These are phyloP conservation scores for Masnerella sp. DNA, from an alignment of 2,888 invertebrate genomes.

Conservation along the genomic window DNA sequence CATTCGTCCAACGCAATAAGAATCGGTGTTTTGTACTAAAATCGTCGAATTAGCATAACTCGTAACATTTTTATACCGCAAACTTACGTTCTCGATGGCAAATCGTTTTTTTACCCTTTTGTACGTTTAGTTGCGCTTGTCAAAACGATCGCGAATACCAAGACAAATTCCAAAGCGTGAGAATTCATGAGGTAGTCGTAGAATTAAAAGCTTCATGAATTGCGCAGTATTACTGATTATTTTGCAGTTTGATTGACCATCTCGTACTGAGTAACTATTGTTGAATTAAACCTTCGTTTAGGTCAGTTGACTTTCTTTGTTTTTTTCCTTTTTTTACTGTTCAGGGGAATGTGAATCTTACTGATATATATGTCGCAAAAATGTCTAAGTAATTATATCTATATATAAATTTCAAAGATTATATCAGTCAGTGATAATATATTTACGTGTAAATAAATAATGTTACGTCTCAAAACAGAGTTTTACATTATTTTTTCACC, in stretches of 20 bases:
- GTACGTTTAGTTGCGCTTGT: constrained; percentile 28
- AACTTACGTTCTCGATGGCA: no score
- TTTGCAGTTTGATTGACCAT: constrained; percentile 9
- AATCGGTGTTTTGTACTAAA: constrained; percentile 37
- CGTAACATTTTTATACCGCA: no score
- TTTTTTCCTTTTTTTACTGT: no score
- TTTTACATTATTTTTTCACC: no score
- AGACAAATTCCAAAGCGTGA: constrained; percentile 33
- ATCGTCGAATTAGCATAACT: constrained; percentile 1
- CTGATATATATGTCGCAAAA: constrained; percentile 37
- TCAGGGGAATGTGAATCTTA: constrained; percentile 19
- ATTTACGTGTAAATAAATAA: constrained; percentile 77
- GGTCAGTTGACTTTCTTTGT: no score
- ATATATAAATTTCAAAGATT: constrained; percentile 70
- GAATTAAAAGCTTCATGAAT: constrained; percentile 14
- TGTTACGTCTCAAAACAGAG: constrained; percentile 64
- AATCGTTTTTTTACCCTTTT: constrained; percentile 6
- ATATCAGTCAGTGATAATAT: constrained; percentile 75
- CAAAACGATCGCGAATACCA: constrained; percentile 30
- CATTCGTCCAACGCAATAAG: constrained; percentile 43
- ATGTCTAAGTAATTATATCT: constrained; percentile 67
- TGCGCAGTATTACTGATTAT: constrained; percentile 41
- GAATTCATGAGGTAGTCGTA: constrained; percentile 6
- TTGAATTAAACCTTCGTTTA: no score
- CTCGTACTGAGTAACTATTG: constrained; percentile 17